Conservation (phyloP, 2,888 invertebrate genomes). For the Mythimna albipuncta region DNA sequence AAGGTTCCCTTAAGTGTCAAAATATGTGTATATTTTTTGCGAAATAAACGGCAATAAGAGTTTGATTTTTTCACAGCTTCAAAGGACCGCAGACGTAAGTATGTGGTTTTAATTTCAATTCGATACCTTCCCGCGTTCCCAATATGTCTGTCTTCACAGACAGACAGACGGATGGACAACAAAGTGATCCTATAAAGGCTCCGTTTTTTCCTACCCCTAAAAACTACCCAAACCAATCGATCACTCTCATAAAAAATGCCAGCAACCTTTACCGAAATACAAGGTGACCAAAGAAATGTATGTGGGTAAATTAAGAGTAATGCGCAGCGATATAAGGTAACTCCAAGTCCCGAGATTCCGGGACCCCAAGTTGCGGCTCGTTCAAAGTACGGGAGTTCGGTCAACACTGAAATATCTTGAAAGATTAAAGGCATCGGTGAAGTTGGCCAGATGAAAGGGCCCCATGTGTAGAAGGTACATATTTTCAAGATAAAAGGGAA, state of each 20-base stretch:
- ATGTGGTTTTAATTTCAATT: no score
- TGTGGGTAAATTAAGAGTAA: slow-evolving; percentile 65
- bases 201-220: no score
- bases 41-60: no score
- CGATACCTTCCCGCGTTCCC: no score
- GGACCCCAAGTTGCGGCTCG: slow-evolving; percentile 22
- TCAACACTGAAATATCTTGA: slow-evolving; percentile 47
- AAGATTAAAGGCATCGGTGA: slow-evolving; percentile 43
- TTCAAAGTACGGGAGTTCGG: slow-evolving; percentile 35
- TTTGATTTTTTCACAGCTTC: no score
- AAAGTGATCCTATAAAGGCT: no score
- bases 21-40: no score
- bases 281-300: slow-evolving; percentile 53
- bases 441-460: slow-evolving; percentile 18
- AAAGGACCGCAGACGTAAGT: no score
- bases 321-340: slow-evolving; percentile 55
- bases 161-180: no score
- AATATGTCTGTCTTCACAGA: no score
- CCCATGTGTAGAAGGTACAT: slow-evolving; percentile 26
- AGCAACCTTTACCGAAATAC: slow-evolving; percentile 18
- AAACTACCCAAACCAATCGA: slow-evolving; percentile 16
- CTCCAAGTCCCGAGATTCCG: slow-evolving; percentile 18
- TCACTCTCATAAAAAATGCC: slow-evolving; percentile 32
- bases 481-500: slow-evolving; percentile 46
- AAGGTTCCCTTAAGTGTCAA: no score